Evolutionary conservation across 2,113 vertebrate genomes (phyloP).

Genomic region (Chiloscyllium plagiosum): DNA sequence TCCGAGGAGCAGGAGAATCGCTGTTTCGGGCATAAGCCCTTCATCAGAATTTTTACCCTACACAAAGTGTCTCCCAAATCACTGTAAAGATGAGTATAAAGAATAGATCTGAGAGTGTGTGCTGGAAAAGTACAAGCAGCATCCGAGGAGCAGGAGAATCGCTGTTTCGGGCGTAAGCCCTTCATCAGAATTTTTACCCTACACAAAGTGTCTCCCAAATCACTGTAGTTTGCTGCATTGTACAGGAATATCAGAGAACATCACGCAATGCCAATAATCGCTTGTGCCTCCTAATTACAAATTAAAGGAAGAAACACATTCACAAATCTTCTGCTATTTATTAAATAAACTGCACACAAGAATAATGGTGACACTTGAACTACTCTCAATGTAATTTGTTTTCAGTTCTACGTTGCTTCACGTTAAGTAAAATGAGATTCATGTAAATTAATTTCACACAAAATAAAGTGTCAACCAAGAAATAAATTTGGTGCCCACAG

Average conservation of each 20-base stretch:
- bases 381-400: background rate
- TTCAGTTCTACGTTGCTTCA: background rate
- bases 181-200: too few relatives aligned
- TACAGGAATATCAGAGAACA: background rate
- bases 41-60: too few relatives aligned
- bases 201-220: background rate
- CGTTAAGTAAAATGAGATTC: background rate
- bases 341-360: background rate
- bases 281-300: background rate
- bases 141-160: too few relatives aligned
- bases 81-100: too few relatives aligned
- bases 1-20: too few relatives aligned
- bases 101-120: too few relatives aligned
- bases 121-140: too few relatives aligned
- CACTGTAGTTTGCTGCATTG: background rate
- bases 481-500: background rate
- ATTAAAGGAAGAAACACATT: background rate
- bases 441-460: background rate
- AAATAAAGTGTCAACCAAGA: background rate
- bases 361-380: background rate
- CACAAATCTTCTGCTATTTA: conserved; percentile 1
- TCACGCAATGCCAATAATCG: background rate
- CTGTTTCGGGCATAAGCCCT: too few relatives aligned
- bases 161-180: too few relatives aligned
- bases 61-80: background rate